Evolutionary conservation across 2,113 vertebrate genomes (phyloP).

Genomic region (Gnathonemus echidnorhynchus): DNA sequence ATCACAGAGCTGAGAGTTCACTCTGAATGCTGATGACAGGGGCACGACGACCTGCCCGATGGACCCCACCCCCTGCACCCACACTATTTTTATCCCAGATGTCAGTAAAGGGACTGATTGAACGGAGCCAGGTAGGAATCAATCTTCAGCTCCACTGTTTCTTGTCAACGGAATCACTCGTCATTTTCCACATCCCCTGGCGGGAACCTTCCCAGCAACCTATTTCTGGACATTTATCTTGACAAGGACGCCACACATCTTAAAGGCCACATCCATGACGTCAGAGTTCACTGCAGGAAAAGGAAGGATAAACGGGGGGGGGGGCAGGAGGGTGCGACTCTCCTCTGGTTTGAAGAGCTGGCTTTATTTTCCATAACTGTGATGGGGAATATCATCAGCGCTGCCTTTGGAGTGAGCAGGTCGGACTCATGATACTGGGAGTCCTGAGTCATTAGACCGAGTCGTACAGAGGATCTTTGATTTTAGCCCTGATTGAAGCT

Average conservation of each 20-base stretch:
- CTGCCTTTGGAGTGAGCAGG: not conserved
- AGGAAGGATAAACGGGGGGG: not conserved
- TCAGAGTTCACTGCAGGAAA: not conserved
- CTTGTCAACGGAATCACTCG: not conserved
- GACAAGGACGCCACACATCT: not conserved
- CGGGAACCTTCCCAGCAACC: not conserved
- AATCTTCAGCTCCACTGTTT: constrained; percentile 18
- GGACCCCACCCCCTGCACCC: not conserved
- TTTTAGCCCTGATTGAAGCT: not conserved
- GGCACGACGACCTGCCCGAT: not conserved
- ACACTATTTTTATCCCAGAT: not conserved
- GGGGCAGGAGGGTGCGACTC: not conserved
- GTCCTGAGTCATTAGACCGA: not conserved
- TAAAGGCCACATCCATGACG: not conserved
- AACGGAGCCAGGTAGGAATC: constrained; percentile 35
- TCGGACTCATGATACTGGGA: not conserved
- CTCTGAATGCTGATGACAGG: not conserved
- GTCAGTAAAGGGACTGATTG: constrained; percentile 6
- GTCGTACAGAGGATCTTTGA: not conserved
- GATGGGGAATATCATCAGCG: not conserved
- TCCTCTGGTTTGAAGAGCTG: not conserved
- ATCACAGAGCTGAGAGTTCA: not conserved
- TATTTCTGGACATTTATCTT: constrained; percentile 7
- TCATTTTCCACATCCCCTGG: not conserved
- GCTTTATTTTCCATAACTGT: constrained; percentile 1